Percentiles rank a stretch among this genome's conserved stretches.
Evolutionary conservation across 2,113 vertebrate species (phyloP).

Genomic region (human (Homo sapiens)): DNA sequence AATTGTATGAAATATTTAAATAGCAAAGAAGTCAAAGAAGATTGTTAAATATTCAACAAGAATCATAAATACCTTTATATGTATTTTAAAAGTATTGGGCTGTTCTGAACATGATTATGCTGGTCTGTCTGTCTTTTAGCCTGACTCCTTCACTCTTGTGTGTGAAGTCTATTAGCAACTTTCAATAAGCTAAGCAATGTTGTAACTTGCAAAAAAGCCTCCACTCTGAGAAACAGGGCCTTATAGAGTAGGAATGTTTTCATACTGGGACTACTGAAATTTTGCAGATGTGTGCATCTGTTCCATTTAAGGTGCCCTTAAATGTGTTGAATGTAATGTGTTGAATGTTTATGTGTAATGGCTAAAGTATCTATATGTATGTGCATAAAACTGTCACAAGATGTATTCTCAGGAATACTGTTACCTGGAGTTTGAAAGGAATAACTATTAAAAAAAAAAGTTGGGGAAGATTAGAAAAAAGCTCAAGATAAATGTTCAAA

Average conservation of each 20-base stretch:
- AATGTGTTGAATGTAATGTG: conserved; percentile 76
- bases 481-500: conserved; percentile 58
- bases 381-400: conserved; percentile 74
- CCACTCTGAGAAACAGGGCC: conserved; percentile 64
- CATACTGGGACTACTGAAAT: conserved; percentile 47
- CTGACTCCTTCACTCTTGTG: not conserved
- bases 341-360: conserved; percentile 71
- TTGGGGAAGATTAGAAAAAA: conserved; percentile 41
- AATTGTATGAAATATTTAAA: conserved; percentile 66
- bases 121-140: not conserved
- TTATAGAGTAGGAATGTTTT: conserved; percentile 69
- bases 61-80: conserved; percentile 60
- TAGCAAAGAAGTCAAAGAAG: conserved; percentile 59
- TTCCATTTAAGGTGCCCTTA: conserved; percentile 71
- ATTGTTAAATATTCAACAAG: conserved; percentile 43
- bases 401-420: conserved; percentile 80
- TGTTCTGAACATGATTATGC: conserved; percentile 38
- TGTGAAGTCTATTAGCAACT: conserved; percentile 4
- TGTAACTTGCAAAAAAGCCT: conserved; percentile 60
- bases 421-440: conserved; percentile 72
- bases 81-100: conserved; percentile 44
- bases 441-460: conserved; percentile 48
- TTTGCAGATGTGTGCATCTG: conserved; percentile 63
- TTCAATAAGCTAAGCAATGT: conserved; percentile 52
- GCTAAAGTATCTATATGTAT: conserved; percentile 71